These are phyloP conservation scores for Lagodon rhomboides DNA, from an alignment of 2,797 vertebrate species.

Conservation along the genomic window DNA sequence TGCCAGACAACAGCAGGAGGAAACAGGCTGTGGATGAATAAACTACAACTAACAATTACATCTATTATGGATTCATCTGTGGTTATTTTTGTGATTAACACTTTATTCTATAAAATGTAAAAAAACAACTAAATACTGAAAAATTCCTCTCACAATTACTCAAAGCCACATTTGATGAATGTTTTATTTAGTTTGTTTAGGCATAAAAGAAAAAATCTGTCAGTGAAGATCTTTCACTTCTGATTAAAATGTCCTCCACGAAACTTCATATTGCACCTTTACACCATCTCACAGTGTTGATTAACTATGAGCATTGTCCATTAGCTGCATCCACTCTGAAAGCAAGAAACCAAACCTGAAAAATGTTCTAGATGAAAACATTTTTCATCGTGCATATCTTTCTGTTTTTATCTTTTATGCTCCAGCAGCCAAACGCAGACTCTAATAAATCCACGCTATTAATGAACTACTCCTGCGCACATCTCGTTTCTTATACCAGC, in stretches of 20 bases:
- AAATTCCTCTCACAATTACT: neutral
- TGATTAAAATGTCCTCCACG: no score
- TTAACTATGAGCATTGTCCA: neutral
- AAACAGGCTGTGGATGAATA: no score
- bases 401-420: slow-evolving; percentile 32
- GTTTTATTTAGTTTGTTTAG: no score
- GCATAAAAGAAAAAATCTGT: no score
- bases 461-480: slow-evolving; percentile 24
- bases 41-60: neutral
- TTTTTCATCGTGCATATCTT: slow-evolving; percentile 1
- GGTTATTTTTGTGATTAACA: neutral
- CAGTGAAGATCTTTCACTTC: no score
- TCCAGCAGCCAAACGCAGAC: neutral
- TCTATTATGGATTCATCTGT: neutral
- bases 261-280: no score
- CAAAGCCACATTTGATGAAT: no score
- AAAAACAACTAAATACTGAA: neutral
- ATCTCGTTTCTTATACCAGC: slow-evolving; percentile 43
- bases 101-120: neutral
- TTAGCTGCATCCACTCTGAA: neutral
- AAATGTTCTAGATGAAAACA: neutral
- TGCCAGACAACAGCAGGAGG: no score
- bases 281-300: neutral
- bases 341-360: neutral
- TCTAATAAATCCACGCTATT: slow-evolving; percentile 32